Conservation (phyloP, 1,140 invertebrate species). For the Idris sp. region DNA sequence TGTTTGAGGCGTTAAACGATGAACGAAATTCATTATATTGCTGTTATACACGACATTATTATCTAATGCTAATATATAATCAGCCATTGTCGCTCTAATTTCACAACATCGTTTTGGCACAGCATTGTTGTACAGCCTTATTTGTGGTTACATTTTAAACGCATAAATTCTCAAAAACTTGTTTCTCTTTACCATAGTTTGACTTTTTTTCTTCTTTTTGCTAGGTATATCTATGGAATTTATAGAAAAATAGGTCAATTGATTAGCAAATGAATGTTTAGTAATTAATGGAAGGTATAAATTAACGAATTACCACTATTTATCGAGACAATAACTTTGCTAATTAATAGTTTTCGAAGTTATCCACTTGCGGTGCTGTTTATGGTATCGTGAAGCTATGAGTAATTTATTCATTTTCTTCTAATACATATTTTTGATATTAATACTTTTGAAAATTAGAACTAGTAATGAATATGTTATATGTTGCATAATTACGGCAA, state of each 20-base stretch:
- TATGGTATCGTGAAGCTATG: conserved; percentile 22
- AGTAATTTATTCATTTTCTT: conserved; percentile 32
- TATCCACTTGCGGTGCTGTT: conserved; percentile 38
- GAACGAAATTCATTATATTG: conserved; percentile 45
- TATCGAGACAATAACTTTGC: conserved; percentile 49
- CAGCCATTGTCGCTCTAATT: conserved; percentile 4
- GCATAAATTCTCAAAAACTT: conserved; percentile 14
- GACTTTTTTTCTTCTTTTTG: neutral
- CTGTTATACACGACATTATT: conserved; percentile 50
- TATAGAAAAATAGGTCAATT: neutral
- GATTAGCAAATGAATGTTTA: conserved; percentile 7
- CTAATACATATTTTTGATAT: conserved; percentile 7
- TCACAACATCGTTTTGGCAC: too few relatives aligned
- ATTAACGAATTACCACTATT: conserved; percentile 35
- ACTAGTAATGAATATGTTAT: too few relatives aligned
- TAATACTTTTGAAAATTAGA: too few relatives aligned
- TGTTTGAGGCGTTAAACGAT: conserved; percentile 49
- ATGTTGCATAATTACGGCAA: too few relatives aligned
- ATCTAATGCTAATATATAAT: conserved; percentile 48
- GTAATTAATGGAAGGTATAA: conserved; percentile 18
- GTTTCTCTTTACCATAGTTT: too few relatives aligned
- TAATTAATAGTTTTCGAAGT: conserved; percentile 56
- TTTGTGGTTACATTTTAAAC: conserved; percentile 21
- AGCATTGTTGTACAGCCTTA: too few relatives aligned
- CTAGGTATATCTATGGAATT: neutral